Evolutionary conservation across 1,140 invertebrate genomes (phyloP).

Genomic region (Drosophila pseudoananassae): DNA sequence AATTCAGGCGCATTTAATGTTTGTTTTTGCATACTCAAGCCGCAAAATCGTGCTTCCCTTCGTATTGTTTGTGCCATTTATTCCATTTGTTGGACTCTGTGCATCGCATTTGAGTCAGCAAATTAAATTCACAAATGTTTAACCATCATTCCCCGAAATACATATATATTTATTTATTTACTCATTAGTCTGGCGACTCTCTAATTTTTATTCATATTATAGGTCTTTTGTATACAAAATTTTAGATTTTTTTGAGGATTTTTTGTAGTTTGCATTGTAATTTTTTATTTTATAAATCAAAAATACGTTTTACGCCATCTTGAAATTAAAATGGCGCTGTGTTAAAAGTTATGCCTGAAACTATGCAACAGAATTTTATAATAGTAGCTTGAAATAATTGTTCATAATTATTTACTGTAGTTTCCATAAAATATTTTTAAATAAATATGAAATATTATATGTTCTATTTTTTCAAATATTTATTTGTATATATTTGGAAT

Average conservation of each 20-base stretch:
- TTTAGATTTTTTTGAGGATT: not conserved
- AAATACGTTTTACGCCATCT: not conserved
- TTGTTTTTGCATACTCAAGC: constrained; percentile 60
- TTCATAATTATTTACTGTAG: no score
- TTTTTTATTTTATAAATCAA: not conserved
- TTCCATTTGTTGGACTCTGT: constrained; percentile 50
- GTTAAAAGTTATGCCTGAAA: not conserved
- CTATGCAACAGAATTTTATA: not conserved
- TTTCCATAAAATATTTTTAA: no score
- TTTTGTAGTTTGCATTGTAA: not conserved
- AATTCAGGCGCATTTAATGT: constrained; percentile 75
- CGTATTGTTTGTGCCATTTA: constrained; percentile 49
- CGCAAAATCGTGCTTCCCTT: constrained; percentile 51
- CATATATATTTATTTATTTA: constrained; percentile 71
- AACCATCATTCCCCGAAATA: constrained; percentile 7
- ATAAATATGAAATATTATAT: no score
- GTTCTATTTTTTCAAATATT: no score
- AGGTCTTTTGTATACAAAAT: constrained; percentile 9
- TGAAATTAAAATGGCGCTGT: not conserved
- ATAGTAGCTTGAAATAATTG: no score
- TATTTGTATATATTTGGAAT: no score
- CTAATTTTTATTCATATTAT: constrained; percentile 17
- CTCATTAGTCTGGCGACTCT: constrained; percentile 40
- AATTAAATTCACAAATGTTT: constrained; percentile 71
- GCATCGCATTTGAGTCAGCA: constrained; percentile 65